These are phyloP conservation scores for Eilema sororculum DNA, from an alignment of 2,888 invertebrate species.

Conservation along the genomic window DNA sequence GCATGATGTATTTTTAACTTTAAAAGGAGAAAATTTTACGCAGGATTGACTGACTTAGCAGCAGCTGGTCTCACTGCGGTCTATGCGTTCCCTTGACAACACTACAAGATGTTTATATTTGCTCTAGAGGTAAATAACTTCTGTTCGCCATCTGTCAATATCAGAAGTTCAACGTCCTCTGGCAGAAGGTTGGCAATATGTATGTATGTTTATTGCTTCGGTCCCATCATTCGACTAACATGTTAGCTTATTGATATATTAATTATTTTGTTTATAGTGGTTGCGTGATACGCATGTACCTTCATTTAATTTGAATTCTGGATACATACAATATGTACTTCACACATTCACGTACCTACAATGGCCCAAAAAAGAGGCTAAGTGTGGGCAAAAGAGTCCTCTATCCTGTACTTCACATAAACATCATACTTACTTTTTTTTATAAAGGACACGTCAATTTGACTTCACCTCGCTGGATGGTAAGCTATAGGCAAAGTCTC, in stretches of 20 bases:
- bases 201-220: slow-evolving; percentile 30
- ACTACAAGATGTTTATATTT: slow-evolving; percentile 41
- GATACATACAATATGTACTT: too few species aligned
- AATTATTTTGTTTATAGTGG: slow-evolving; percentile 8
- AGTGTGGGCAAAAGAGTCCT: too few species aligned
- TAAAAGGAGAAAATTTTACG: neutral
- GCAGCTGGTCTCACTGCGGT: neutral
- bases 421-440: too few species aligned
- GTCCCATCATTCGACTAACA: slow-evolving; percentile 17
- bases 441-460: too few species aligned
- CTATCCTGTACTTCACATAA: too few species aligned
- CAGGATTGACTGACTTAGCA: neutral
- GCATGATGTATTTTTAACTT: neutral
- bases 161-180: slow-evolving; percentile 58
- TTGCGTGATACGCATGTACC: slow-evolving; percentile 5
- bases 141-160: slow-evolving; percentile 66
- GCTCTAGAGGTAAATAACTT: slow-evolving; percentile 45
- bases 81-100: slow-evolving; percentile 12
- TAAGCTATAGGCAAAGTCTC: too few species aligned
- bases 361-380: too few species aligned
- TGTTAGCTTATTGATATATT: slow-evolving; percentile 11
- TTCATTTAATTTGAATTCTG: neutral
- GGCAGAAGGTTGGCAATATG: slow-evolving; percentile 39
- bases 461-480: too few species aligned
- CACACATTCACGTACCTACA: too few species aligned